Conservation (phyloP, 2,797 vertebrate species). For the Zenarchopterus dispar region DNA sequence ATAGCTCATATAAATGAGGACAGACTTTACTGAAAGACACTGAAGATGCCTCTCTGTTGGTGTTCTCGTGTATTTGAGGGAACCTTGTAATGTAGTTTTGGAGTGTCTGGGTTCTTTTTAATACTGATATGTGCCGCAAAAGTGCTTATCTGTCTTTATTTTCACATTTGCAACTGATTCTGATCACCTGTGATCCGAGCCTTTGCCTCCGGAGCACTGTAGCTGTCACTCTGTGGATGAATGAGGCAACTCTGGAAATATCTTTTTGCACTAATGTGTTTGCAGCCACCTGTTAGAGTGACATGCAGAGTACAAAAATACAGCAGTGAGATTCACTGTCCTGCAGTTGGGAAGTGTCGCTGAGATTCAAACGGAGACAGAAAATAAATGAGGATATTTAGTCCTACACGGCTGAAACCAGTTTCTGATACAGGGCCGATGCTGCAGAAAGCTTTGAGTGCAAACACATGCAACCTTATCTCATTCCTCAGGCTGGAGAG, state of each 20-base stretch:
- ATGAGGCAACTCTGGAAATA: conserved; percentile 29
- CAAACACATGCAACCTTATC: conserved; percentile 47
- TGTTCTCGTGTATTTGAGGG: conserved; percentile 22
- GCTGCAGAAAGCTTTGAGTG: conserved; percentile 28
- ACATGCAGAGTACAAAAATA: conserved; percentile 20
- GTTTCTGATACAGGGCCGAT: conserved; percentile 13
- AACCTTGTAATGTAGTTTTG: conserved; percentile 3
- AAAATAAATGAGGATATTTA: conserved; percentile 6
- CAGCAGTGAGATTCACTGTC: conserved; percentile 5
- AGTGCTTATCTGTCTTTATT: no score
- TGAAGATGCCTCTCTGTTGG: conserved; percentile 7
- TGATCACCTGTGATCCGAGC: conserved; percentile 23
- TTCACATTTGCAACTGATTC: not conserved
- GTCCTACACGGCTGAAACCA: conserved; percentile 16
- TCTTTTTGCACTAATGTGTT: conserved; percentile 37
- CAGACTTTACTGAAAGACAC: not conserved
- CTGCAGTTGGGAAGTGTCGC: no score
- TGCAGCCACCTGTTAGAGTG: conserved; percentile 54
- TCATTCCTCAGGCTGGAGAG: conserved; percentile 29
- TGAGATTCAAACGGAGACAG: no score
- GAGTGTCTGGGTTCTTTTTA: no score
- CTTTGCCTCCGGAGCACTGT: conserved; percentile 12
- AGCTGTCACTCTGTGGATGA: conserved; percentile 27
- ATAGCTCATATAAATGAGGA: conserved; percentile 5
- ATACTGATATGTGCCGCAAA: no score